Conservation (phyloP, 2,113 vertebrate genomes). For the Carettochelys insculpta region DNA sequence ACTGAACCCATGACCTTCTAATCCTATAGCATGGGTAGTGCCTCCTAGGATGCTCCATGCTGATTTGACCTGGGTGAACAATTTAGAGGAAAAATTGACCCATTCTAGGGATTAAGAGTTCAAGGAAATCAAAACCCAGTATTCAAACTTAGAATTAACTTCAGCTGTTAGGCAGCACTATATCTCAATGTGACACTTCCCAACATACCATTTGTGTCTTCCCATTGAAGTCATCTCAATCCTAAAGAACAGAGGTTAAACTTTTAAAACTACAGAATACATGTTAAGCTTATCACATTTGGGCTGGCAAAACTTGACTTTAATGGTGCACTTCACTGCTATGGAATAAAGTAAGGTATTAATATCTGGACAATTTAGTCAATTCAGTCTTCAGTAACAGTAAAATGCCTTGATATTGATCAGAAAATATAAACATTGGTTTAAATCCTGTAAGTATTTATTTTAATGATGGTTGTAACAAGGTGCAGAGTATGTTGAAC, state of each 20-base stretch:
- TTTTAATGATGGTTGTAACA: neutral
- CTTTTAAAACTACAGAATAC: neutral
- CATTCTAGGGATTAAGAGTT: slow-evolving; percentile 53
- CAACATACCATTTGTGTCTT: neutral
- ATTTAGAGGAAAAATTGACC: slow-evolving; percentile 38
- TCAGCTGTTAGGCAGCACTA: neutral
- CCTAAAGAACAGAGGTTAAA: neutral
- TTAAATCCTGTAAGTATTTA: neutral
- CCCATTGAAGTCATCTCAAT: neutral
- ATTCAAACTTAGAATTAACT: neutral
- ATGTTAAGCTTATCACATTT: neutral
- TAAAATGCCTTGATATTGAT: neutral
- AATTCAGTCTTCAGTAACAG: neutral
- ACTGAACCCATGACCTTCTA: slow-evolving; percentile 75
- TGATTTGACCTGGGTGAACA: slow-evolving; percentile 71
- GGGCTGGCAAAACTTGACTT: slow-evolving; percentile 3
- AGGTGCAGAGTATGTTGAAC: neutral
- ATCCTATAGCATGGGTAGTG: slow-evolving; percentile 69
- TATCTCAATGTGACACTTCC: neutral
- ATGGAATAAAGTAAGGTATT: neutral
- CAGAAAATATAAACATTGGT: neutral
- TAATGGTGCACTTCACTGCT: neutral
- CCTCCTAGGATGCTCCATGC: slow-evolving; percentile 64
- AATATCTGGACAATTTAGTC: slow-evolving; percentile 35
- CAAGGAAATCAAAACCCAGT: slow-evolving; percentile 33